Evolutionary conservation across 2,888 invertebrate species (phyloP).

Genomic region (Patella pellucida): DNA sequence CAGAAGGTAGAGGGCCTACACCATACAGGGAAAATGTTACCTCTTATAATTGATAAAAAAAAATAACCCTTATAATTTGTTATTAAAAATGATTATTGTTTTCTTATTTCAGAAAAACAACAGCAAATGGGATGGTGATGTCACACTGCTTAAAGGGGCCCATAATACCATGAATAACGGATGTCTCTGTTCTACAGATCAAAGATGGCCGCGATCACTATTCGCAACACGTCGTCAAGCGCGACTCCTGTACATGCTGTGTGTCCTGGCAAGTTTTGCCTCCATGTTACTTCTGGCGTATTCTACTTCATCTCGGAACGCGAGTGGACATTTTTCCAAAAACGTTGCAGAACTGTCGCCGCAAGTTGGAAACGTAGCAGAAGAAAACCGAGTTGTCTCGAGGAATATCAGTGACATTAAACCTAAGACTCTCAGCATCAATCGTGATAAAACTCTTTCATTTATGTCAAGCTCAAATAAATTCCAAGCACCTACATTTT

Average conservation of each 20-base stretch:
- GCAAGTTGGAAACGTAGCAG: neutral
- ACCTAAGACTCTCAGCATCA: neutral
- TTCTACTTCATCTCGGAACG: neutral
- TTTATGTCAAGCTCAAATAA: neutral
- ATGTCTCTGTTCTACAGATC: neutral
- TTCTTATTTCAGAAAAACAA: too few relatives aligned
- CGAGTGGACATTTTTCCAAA: neutral
- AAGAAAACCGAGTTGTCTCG: neutral
- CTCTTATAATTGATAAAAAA: too few relatives aligned
- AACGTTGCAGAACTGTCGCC: neutral
- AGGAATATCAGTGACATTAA: neutral
- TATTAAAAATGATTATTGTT: too few relatives aligned
- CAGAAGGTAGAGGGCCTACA: too few relatives aligned
- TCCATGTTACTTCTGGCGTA: neutral
- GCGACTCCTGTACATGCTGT: neutral
- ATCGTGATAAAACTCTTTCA: too few relatives aligned
- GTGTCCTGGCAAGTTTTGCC: neutral
- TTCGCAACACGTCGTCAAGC: constrained; percentile 1
- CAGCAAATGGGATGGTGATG: neutral
- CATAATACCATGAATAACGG: neutral
- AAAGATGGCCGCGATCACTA: neutral
- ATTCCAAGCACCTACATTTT: neutral
- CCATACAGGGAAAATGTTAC: too few relatives aligned
- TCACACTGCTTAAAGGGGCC: neutral
- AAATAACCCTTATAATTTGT: too few relatives aligned